Base-by-base conservation (phyloP, 2,797 vertebrate species). In the Acipenser transmontanus region DNA sequence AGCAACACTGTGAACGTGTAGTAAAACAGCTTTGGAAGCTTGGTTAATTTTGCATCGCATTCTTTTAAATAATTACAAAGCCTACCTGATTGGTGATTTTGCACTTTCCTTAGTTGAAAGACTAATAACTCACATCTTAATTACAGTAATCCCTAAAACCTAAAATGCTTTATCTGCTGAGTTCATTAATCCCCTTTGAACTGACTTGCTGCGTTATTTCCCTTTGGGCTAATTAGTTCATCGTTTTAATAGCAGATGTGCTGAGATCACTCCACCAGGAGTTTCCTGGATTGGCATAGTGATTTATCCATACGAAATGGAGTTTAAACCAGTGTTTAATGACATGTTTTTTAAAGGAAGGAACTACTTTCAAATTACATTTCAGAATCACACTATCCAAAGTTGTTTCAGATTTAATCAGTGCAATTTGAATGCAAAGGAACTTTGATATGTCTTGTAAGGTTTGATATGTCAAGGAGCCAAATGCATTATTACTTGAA, bases 161-260 rank as follows among this genome's bases (percentile, higher is more conserved):
- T 34, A 34, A 34, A 34, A 34, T 34, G 50, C 6, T 13, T 62
- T 14, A 14, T 49, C 49, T 50, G 48, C 48, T 34, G 63, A 20
- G 13, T 54, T 56, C 8, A 51, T 54, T 34, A 10, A 20, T 50
- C 66, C 17, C 60, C 13, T 66, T 13, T 66, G 48, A 59, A 48
- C 9, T 47, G 50, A 7, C 62, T 49, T 61, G 68, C 65, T 69
- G 61, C 59, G 51, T 65, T 69, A 65, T 69, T 69, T 69, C 68
- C 64, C 63, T 56, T 54, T 61, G 48, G 64, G 62, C 17, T 61
- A 60, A 56, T 61, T 57, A 50, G 59, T 14, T 49, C 47, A 50
- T 47, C 64, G 11, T 7, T 17, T 52, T 20, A 8, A 62, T 51
- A 47, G 68, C 50, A 6, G 50, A 8, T 12, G 49, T 70, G 62